phyloP scores from a whole-genome alignment of 2,113 vertebrate species.

The Ploceus nigricollis region DNA sequence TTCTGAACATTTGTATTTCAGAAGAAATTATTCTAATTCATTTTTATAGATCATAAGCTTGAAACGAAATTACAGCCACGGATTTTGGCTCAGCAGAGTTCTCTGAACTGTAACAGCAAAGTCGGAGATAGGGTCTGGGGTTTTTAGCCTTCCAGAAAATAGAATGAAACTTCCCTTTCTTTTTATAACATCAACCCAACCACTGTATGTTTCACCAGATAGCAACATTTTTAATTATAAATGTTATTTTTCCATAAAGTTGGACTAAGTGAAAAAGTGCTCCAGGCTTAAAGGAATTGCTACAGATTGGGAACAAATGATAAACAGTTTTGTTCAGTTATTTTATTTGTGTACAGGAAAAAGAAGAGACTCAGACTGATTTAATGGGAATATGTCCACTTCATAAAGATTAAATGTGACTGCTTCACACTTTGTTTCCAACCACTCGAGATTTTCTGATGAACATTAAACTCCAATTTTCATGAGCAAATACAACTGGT shows the following conservation, averaged over 20 bases:
- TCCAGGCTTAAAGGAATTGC: background rate
- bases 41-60: slow-evolving; percentile 24
- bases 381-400: background rate
- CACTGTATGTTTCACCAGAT: background rate
- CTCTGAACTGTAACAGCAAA: slow-evolving; percentile 3
- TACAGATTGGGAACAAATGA: background rate
- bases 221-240: background rate
- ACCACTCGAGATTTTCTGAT: background rate
- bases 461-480: background rate
- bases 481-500: background rate
- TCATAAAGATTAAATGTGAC: background rate
- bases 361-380: background rate
- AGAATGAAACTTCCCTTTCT: background rate
- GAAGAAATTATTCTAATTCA: slow-evolving; percentile 4
- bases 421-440: background rate
- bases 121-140: background rate
- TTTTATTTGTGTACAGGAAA: background rate
- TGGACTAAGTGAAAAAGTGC: background rate
- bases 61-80: background rate
- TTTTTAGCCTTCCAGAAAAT: background rate
- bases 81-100: background rate
- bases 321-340: background rate
- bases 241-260: background rate
- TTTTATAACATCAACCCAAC: background rate
- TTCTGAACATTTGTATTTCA: slow-evolving; percentile 34